These are phyloP conservation scores for Pitta sordida DNA, from an alignment of 2,113 vertebrate genomes.

Conservation along the genomic window DNA sequence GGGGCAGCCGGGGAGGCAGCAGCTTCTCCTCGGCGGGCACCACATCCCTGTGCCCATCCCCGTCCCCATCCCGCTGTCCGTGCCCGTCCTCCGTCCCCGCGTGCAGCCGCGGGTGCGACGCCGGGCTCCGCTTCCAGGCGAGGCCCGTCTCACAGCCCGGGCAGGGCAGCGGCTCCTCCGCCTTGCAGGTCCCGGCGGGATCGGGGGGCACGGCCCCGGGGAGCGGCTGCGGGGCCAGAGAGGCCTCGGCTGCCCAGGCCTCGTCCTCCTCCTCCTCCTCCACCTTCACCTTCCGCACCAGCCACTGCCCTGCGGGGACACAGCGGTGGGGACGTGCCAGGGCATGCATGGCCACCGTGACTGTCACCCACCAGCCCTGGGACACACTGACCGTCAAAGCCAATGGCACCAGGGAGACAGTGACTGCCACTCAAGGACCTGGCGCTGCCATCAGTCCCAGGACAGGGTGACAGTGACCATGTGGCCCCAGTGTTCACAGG, in stretches of 20 bases:
- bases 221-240: neutral
- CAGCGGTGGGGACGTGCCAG: neutral
- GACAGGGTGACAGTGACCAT: neutral
- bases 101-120: neutral
- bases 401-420: neutral
- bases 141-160: neutral
- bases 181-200: constrained; percentile 17
- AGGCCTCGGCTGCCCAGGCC: neutral
- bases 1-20: neutral
- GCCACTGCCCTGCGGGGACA: constrained; percentile 53
- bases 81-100: rapidly evolving
- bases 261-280: constrained; percentile 64
- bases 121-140: neutral
- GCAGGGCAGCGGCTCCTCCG: neutral
- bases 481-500: neutral
- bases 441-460: neutral
- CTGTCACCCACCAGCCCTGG: neutral
- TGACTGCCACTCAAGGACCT: neutral
- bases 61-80: neutral
- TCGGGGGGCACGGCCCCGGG: neutral
- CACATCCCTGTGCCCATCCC: neutral
- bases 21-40: neutral
- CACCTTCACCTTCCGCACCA: constrained; percentile 73
- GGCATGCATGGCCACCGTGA: neutral
- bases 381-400: neutral